phyloP scores from a whole-genome alignment of 1,140 invertebrate species.

The Hirudo medicinalis region DNA sequence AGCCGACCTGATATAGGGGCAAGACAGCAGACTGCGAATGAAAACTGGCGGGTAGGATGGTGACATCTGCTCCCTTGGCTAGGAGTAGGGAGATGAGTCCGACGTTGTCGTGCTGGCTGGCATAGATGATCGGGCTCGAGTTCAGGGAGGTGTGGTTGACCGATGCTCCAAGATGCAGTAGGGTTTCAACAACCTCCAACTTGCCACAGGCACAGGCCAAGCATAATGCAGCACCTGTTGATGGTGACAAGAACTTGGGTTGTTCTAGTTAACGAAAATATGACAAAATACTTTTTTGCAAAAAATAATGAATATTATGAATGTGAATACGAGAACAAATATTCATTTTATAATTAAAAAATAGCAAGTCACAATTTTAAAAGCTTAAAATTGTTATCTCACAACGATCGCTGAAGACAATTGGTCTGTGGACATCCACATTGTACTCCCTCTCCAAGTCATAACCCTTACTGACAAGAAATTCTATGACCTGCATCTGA shows the following conservation, averaged over 20 bases:
- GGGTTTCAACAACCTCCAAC: not conserved
- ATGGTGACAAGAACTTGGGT: not conserved
- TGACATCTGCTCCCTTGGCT: not conserved
- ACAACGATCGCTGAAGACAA: not conserved
- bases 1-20: not conserved
- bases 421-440: not conserved
- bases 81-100: not conserved
- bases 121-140: not conserved
- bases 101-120: not conserved
- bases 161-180: not conserved
- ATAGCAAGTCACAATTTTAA: not conserved
- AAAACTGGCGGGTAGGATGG: not conserved
- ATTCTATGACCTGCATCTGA: slow-evolving; percentile 4
- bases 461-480: not conserved
- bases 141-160: not conserved
- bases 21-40: not conserved
- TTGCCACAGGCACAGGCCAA: slow-evolving; percentile 1
- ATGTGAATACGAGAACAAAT: not conserved
- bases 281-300: too few species aligned
- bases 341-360: not conserved
- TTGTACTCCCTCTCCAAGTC: slow-evolving; percentile 2
- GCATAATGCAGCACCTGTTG: not conserved
- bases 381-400: not conserved
- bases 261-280: too few species aligned
- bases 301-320: not conserved